These are phyloP conservation scores for Pseudanteris insignis DNA, from an alignment of 2,888 invertebrate genomes.

Conservation along the genomic window DNA sequence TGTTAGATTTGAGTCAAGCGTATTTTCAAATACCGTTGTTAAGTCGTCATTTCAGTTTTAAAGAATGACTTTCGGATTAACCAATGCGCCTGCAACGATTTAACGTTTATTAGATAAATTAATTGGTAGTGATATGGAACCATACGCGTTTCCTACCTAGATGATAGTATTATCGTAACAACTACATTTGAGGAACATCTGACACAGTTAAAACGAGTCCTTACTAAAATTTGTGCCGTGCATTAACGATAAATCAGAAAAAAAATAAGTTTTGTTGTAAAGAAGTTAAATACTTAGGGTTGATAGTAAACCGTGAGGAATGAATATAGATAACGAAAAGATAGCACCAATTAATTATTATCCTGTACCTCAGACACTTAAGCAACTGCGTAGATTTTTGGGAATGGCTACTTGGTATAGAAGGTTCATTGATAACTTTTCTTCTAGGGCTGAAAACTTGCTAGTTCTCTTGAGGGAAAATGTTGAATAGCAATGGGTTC, in stretches of 20 bases:
- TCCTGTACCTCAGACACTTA: constrained; percentile 40
- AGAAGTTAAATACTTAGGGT: constrained; percentile 49
- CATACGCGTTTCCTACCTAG: constrained; percentile 20
- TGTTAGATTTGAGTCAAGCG: too few relatives aligned
- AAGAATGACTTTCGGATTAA: constrained; percentile 10
- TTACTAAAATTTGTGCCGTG: too few relatives aligned
- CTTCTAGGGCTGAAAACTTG: too few relatives aligned
- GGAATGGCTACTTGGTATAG: constrained; percentile 51
- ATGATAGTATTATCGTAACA: constrained; percentile 28
- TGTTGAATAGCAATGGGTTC: not conserved
- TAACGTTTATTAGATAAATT: constrained; percentile 37
- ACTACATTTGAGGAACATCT: constrained; percentile 36
- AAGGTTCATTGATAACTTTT: constrained; percentile 40
- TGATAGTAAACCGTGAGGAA: constrained; percentile 10
- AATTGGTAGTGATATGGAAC: constrained; percentile 40
- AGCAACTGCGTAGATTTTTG: constrained; percentile 48
- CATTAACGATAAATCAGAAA: too few relatives aligned
- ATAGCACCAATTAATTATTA: constrained; percentile 31
- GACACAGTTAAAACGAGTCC: not conserved
- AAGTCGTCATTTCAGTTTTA: too few relatives aligned
- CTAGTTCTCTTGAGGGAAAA: not conserved
- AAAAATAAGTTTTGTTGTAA: constrained; percentile 34
- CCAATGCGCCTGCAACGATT: constrained; percentile 39
- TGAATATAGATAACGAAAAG: not conserved
- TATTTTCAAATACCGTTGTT: too few relatives aligned